phyloP scores from a whole-genome alignment of 2,888 invertebrate genomes.

The Invenusta paracnida region DNA sequence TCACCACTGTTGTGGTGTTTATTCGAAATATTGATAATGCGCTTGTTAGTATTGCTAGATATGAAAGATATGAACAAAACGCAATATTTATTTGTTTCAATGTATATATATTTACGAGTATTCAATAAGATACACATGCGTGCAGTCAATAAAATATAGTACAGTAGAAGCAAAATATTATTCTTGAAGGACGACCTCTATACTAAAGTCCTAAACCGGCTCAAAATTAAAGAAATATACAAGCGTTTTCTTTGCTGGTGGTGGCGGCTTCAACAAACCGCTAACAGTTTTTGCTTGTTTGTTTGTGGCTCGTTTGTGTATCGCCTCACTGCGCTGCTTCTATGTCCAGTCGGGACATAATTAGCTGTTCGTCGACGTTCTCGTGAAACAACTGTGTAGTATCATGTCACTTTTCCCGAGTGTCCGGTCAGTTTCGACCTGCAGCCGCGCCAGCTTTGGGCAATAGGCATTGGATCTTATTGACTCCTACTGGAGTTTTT shows the following conservation, averaged over 20 bases:
- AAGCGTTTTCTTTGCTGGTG: constrained; percentile 22
- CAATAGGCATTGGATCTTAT: not conserved
- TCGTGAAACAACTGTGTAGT: constrained; percentile 27
- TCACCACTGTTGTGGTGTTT: constrained; percentile 20
- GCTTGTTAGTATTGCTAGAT: constrained; percentile 10
- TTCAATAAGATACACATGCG: not conserved
- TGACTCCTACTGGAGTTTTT: not conserved
- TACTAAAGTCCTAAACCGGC: not conserved
- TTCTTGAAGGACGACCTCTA: constrained; percentile 3
- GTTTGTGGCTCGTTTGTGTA: constrained; percentile 13
- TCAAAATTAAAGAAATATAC: constrained; percentile 15
- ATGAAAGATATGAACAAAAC: constrained; percentile 21
- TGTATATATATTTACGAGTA: constrained; percentile 27
- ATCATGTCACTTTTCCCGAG: constrained; percentile 27
- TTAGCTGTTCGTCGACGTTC: constrained; percentile 26
- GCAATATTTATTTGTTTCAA: not conserved
- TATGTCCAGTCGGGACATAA: constrained; percentile 27
- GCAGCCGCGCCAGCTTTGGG: not conserved
- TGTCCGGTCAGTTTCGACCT: constrained; percentile 16
- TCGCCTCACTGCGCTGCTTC: constrained; percentile 24
- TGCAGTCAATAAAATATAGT: not conserved
- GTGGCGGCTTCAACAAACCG: constrained; percentile 31
- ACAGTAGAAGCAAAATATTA: constrained; percentile 9
- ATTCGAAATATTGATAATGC: constrained; percentile 20
- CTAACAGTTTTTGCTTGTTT: constrained; percentile 21